Evolutionary conservation across 2,113 vertebrate species (phyloP).

Genomic region (Semnopithecus entellus): DNA sequence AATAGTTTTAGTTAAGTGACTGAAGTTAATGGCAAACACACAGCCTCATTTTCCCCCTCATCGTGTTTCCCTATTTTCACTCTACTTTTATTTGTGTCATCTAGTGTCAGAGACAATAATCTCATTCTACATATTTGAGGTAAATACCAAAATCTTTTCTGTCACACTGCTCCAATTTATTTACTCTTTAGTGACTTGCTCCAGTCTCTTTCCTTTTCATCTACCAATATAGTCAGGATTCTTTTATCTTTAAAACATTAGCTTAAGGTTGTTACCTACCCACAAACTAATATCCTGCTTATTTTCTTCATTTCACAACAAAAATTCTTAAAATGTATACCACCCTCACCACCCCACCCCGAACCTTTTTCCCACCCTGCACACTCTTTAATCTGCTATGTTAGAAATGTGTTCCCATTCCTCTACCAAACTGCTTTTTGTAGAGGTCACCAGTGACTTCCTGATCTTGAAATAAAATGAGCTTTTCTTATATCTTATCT

Average conservation of each 20-base stretch:
- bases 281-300: not conserved
- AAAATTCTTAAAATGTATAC: not conserved
- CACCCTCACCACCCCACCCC: no score
- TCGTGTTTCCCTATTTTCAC: not conserved
- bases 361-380: no score
- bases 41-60: not conserved
- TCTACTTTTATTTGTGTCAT: not conserved
- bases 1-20: not conserved
- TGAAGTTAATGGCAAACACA: not conserved
- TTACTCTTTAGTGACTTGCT: not conserved
- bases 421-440: not conserved
- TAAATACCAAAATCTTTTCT: not conserved
- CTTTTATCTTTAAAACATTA: not conserved
- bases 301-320: not conserved
- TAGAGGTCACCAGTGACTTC: not conserved
- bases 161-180: not conserved
- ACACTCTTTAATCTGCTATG: not conserved
- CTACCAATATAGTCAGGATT: not conserved
- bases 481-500: constrained; percentile 8
- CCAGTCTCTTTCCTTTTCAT: not conserved
- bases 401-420: not conserved
- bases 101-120: not conserved
- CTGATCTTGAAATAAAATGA: not conserved
- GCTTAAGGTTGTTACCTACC: not conserved
- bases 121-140: not conserved